Evolutionary conservation across 1,140 invertebrate species (phyloP), one percentile per base, ranked within the genome.

Genomic region (Trissolcus basalis): DNA sequence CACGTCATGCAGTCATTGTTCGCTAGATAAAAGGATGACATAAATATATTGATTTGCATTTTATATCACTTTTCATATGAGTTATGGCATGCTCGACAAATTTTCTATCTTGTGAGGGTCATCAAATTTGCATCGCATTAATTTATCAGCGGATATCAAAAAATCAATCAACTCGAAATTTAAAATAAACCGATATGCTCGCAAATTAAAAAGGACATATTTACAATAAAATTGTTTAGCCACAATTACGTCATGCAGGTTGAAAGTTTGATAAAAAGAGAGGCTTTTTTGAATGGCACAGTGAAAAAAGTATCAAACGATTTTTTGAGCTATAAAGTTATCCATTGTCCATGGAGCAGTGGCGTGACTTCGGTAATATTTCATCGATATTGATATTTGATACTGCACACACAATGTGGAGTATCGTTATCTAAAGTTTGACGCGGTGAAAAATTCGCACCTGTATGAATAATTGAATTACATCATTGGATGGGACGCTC

Each of bases 401-500:
- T 64, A 55, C 12, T 32, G 19, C 11, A 58, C 14, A 41, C 11
- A 58, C 14, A 58, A 47, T 47, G 43, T 8, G 14, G 44, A 8
- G 49, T 64, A 48, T 54, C 49, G 60, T 45, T 63, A 63, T 63
- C 60, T 33, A 35, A 54, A 63, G 32, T 48, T 64, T 55, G 50
- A 55, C 51, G 60, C 43, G 43, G 32, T 43, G 14, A 51, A 47
- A 64, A 64, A 54, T 55, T 64, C 43, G 51, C 35, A 48, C 51
- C 50, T 64, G 41, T 64, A 64, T 55, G 60, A 64, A 64, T 64
- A 64, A 64, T 64, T 64, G 60, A 64, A 64, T 64, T 64, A 54
- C 50, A 64, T 41, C 41, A 39, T 11, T 14, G 33, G 36, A 48
- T 4, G 16, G 36, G 13, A 27, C 7, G 11, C 45, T 10, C 51